A percentile compares a stretch with the other conserved stretches of the same genome.
Conservation (phyloP, 2,113 vertebrate species). For the Rana temporaria region DNA sequence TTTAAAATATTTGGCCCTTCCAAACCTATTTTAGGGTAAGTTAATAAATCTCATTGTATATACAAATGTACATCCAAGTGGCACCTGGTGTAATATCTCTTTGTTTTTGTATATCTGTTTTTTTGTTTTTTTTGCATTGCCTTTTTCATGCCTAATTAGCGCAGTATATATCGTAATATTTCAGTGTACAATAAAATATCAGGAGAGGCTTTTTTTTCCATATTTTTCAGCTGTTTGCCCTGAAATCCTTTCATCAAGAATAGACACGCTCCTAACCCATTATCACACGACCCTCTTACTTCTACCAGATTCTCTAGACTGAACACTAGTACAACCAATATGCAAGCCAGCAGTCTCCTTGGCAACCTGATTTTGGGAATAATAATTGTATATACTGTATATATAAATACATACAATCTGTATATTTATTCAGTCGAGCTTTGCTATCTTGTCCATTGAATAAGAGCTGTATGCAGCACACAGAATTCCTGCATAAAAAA, state of each 20-base stretch:
- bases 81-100: no score
- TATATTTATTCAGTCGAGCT: constrained; percentile 26
- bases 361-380: constrained; percentile 17
- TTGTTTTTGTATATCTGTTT: no score
- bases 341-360: constrained; percentile 16
- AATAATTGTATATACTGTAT: background rate
- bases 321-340: background rate
- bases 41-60: no score
- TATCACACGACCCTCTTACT: background rate
- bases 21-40: no score
- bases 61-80: no score
- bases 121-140: no score
- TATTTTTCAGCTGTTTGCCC: no score
- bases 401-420: constrained; percentile 5
- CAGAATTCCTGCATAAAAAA: background rate
- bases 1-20: no score
- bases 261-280: background rate
- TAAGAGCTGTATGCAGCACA: constrained; percentile 1
- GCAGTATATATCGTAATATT: no score
- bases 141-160: no score
- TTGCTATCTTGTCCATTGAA: background rate
- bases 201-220: no score
- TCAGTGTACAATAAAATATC: no score
- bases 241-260: background rate
- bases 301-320: constrained; percentile 7